A percentile compares a stretch with the other conserved stretches of the same genome.
phyloP scores from a whole-genome alignment of 1,140 invertebrate species.

The Euwallacea similis region DNA sequence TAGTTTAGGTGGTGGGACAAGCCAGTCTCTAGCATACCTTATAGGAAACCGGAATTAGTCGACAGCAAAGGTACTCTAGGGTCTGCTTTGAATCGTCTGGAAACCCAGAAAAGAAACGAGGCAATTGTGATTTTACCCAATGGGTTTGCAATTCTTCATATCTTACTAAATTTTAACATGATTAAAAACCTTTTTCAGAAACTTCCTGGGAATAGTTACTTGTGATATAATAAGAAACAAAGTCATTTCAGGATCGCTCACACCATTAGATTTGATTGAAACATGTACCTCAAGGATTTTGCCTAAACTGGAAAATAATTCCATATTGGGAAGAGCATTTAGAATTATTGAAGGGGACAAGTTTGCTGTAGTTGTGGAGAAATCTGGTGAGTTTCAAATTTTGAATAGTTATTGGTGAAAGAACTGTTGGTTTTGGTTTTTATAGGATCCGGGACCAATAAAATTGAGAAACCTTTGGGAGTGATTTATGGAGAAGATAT shows the following conservation, averaged over 20 bases:
- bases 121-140: slow-evolving; percentile 70
- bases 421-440: not conserved
- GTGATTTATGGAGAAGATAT: slow-evolving; percentile 20
- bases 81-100: slow-evolving; percentile 66
- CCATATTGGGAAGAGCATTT: slow-evolving; percentile 73
- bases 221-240: slow-evolving; percentile 71
- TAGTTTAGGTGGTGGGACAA: slow-evolving; percentile 73
- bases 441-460: slow-evolving; percentile 2
- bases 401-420: not conserved
- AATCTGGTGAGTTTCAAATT: slow-evolving; percentile 17
- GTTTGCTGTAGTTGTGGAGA: slow-evolving; percentile 69
- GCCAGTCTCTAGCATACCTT: slow-evolving; percentile 62
- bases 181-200: slow-evolving; percentile 55
- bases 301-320: slow-evolving; percentile 67
- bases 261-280: slow-evolving; percentile 63
- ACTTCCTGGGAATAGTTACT: slow-evolving; percentile 71
- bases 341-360: slow-evolving; percentile 77
- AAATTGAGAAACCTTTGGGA: slow-evolving; percentile 21
- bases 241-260: slow-evolving; percentile 68
- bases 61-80: slow-evolving; percentile 62
- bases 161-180: slow-evolving; percentile 53
- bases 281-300: slow-evolving; percentile 74
- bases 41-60: slow-evolving; percentile 62
- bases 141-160: slow-evolving; percentile 48
- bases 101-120: slow-evolving; percentile 65